phyloP scores from a whole-genome alignment of 2,888 invertebrate species.

The Euphydryas editha region DNA sequence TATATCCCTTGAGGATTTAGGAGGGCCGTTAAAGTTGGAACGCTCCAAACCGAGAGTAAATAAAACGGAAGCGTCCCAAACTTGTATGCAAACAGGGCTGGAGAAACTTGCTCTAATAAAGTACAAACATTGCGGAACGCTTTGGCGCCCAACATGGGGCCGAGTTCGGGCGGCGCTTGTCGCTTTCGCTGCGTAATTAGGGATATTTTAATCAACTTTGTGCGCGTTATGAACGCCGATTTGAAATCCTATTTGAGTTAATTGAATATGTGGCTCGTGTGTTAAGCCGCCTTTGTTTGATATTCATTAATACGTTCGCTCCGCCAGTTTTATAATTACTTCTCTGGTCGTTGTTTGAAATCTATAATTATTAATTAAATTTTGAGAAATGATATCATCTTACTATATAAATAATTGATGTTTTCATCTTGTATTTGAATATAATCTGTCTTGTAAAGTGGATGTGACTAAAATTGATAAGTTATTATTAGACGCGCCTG shows the following conservation, averaged over 20 bases:
- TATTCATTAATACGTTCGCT: conserved; percentile 51
- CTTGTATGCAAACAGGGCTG: conserved; percentile 67
- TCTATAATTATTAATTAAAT: conserved; percentile 8
- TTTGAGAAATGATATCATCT: not conserved
- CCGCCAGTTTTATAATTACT: conserved; percentile 37
- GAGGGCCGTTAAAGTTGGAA: conserved; percentile 51
- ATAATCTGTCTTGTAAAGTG: not conserved
- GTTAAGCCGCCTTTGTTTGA: conserved; percentile 55
- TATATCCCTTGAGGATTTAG: conserved; percentile 48
- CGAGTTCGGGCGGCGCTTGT: conserved; percentile 45
- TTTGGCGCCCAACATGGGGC: conserved; percentile 52
- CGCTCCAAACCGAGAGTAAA: conserved; percentile 56
- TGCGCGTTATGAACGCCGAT: conserved; percentile 66
- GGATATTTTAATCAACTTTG: conserved; percentile 75
- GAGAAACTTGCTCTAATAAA: conserved; percentile 74
- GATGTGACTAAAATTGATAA: conserved; percentile 5
- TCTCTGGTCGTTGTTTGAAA: conserved; percentile 30
- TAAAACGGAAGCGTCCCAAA: conserved; percentile 59
- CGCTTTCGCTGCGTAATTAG: conserved; percentile 42
- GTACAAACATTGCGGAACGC: conserved; percentile 71
- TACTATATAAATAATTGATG: not conserved
- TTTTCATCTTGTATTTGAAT: not conserved
- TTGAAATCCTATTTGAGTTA: conserved; percentile 70
- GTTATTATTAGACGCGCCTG: conserved; percentile 3
- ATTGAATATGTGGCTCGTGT: conserved; percentile 67